Conservation (phyloP, 1,140 invertebrate genomes). For the Ooceraea biroi region DNA sequence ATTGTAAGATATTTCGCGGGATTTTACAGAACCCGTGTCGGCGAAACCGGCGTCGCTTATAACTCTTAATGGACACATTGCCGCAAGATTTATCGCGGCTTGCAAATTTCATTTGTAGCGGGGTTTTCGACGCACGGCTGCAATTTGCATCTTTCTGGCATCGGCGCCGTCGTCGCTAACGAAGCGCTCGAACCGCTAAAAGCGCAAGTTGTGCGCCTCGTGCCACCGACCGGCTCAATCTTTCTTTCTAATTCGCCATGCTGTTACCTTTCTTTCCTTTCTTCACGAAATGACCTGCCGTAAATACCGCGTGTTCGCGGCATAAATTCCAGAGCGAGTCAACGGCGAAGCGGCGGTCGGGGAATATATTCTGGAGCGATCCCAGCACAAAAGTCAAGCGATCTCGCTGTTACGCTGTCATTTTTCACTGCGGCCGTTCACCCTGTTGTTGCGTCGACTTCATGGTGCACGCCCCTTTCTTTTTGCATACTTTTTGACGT, state of each 20-base stretch:
- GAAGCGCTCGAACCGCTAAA: constrained; percentile 5
- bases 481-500: constrained; percentile 27
- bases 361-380: constrained; percentile 17
- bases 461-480: constrained; percentile 46
- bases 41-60: not conserved
- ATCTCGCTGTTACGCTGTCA: constrained; percentile 24
- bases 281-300: constrained; percentile 10
- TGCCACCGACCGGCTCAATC: not conserved
- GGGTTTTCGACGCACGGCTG: constrained; percentile 20
- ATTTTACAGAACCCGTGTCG: not conserved
- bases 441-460: constrained; percentile 20
- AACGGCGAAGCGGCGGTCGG: not conserved
- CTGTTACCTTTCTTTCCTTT: constrained; percentile 43
- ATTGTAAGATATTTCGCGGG: not conserved
- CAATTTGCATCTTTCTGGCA: constrained; percentile 5
- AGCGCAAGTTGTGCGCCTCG: constrained; percentile 23
- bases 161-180: not conserved
- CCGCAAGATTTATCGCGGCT: constrained; percentile 12
- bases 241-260: constrained; percentile 18
- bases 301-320: constrained; percentile 18
- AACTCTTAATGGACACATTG: constrained; percentile 42
- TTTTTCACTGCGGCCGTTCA: constrained; percentile 63
- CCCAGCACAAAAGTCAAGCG: constrained; percentile 40
- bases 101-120: constrained; percentile 43
- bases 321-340: constrained; percentile 31